Base-by-base conservation (phyloP, 1,140 invertebrate genomes). In the Nautilus pompilius region DNA sequence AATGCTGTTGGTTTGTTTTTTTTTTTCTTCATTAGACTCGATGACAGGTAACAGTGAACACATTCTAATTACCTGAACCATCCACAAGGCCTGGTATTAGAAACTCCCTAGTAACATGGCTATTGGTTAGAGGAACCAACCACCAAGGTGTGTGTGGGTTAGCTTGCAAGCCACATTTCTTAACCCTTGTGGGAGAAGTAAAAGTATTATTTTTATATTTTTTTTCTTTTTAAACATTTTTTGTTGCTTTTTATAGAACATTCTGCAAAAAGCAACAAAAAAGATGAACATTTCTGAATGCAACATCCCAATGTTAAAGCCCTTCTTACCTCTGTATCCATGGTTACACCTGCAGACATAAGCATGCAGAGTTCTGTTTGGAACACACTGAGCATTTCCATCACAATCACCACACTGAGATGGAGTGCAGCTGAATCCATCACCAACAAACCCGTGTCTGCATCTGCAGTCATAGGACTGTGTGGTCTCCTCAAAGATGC, bases 281-380 rank as follows among this genome's bases (percentile, higher is more conserved):
- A 10, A 8, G n/a, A 41, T 41, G 8, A 41, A 10, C n/a, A 41
- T 10, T n/a, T 8, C 36, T 41, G n/a, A 41, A 41, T 41, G n/a
- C 8, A 41, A 10, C 8, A 10, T 41, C 36, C 36, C 8, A 10
- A 10, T 41, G 36, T 41, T 41, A 41, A 10, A 10, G 8, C 36
- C n/a, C 36, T 41, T n/a, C 58, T 30, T 62, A 76, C 76, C 78
- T 66, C 57, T 56, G 78, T 87, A 96, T 29, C 92, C 93, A 53
- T 86, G 82, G 34, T 87, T 88, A 74, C 94, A 97, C 22, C 87
- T 86, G 76, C 93, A 96, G 32, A 87, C 81, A 70, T 92, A 90
- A 6, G 86, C 82, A 71, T 84, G 77, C 15, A 80, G 84, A 26
- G 76, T 81, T 0, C 83, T 84, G 13, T 87, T 84, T 74, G 85